Conservation (phyloP, 2,888 invertebrate genomes). For the Choristoneura rosaceana region DNA sequence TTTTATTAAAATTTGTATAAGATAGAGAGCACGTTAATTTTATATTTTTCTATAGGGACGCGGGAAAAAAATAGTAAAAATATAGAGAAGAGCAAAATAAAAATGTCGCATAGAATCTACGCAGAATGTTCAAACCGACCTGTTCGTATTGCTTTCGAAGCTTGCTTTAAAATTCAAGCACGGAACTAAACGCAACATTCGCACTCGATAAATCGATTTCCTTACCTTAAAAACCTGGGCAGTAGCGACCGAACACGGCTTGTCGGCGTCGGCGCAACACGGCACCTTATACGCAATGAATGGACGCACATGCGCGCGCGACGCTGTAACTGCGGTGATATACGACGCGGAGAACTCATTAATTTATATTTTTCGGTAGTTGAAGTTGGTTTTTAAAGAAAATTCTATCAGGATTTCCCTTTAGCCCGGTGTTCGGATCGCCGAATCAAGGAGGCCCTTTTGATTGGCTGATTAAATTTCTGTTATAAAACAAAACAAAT, state of each 20-base stretch:
- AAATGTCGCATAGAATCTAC: too few relatives aligned
- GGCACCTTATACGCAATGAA: constrained; percentile 42
- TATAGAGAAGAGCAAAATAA: too few relatives aligned
- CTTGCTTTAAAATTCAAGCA: constrained; percentile 13
- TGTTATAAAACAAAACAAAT: not conserved
- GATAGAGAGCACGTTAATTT: too few relatives aligned
- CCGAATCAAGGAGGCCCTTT: not conserved
- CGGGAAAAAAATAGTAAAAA: too few relatives aligned
- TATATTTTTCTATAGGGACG: too few relatives aligned
- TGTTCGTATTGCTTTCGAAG: not conserved
- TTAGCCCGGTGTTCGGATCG: not conserved
- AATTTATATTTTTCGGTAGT: constrained; percentile 6
- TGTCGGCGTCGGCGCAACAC: constrained; percentile 40
- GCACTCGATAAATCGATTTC: constrained; percentile 37
- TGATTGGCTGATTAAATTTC: not conserved
- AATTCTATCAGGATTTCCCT: too few relatives aligned
- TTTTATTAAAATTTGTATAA: too few relatives aligned
- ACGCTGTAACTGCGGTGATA: constrained; percentile 13
- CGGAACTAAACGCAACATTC: constrained; percentile 13
- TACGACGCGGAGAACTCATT: constrained; percentile 8
- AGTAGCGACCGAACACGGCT: constrained; percentile 38
- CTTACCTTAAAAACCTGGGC: constrained; percentile 39
- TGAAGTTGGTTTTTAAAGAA: not conserved
- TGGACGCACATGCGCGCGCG: constrained; percentile 35
- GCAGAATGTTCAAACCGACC: not conserved